Conservation (phyloP, 1,140 invertebrate genomes). For the Sweltsa coloradensis region DNA sequence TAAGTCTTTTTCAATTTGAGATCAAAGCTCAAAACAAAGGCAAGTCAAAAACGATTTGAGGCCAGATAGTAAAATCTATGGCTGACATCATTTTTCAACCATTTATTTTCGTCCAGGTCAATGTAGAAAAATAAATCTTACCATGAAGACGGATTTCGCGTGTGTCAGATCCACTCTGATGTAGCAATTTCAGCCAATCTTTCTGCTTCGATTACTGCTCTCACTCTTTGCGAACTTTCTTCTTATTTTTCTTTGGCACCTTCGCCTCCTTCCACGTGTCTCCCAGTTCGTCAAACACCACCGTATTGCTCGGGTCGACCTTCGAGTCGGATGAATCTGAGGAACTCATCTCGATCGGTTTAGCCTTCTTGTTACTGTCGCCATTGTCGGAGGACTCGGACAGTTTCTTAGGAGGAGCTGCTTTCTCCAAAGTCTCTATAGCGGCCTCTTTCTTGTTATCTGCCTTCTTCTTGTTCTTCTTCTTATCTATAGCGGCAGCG, state of each 20-base stretch:
- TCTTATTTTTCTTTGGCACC: slow-evolving; percentile 48
- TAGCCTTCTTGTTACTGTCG: neutral
- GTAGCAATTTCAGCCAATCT: neutral
- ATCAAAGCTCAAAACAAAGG: slow-evolving; percentile 2
- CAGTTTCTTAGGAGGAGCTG: neutral
- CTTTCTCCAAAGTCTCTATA: slow-evolving; percentile 21
- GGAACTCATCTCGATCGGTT: too few relatives aligned
- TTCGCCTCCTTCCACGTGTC: slow-evolving; percentile 53
- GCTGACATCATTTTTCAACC: too few relatives aligned
- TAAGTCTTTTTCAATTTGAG: neutral
- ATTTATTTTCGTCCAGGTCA: neutral
- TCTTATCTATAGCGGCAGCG: slow-evolving; percentile 5
- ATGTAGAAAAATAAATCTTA: slow-evolving; percentile 8
- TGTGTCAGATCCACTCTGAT: neutral
- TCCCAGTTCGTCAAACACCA: slow-evolving; percentile 51
- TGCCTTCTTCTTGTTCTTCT: slow-evolving; percentile 14
- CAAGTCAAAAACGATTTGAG: neutral
- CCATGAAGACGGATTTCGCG: neutral
- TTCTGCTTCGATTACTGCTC: neutral
- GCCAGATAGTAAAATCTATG: too few relatives aligned
- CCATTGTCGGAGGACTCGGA: neutral
- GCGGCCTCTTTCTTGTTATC: slow-evolving; percentile 23
- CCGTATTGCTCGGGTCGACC: slow-evolving; percentile 14
- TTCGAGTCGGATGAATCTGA: too few relatives aligned
- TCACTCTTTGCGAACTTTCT: slow-evolving; percentile 47